These are phyloP conservation scores for Idaea dimidiata DNA, from an alignment of 2,888 invertebrate species.

Conservation along the genomic window DNA sequence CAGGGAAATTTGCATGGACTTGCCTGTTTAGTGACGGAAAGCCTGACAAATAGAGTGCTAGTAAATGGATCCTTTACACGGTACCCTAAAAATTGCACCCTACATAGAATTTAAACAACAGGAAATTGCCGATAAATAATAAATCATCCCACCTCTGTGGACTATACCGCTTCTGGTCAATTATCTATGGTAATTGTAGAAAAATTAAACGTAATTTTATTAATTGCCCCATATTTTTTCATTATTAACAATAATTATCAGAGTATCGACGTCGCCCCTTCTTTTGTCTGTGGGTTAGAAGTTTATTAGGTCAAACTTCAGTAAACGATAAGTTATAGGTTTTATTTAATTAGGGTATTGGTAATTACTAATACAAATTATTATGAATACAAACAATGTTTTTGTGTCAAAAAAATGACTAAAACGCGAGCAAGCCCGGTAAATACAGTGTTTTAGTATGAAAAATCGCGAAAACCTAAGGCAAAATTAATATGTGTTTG, in stretches of 20 bases:
- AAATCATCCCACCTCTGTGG: neutral
- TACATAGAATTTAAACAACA: neutral
- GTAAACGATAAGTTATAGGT: neutral
- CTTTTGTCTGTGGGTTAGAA: neutral
- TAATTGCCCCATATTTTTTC: neutral
- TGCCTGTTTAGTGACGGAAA: too few species aligned
- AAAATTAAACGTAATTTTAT: neutral
- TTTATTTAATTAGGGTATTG: slow-evolving; percentile 16
- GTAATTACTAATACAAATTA: slow-evolving; percentile 15
- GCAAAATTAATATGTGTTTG: too few species aligned
- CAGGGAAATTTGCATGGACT: too few species aligned
- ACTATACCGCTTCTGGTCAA: neutral
- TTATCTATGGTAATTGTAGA: neutral
- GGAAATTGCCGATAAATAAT: neutral
- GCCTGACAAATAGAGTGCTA: too few species aligned
- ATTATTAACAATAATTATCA: slow-evolving; percentile 1
- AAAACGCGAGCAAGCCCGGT: too few species aligned
- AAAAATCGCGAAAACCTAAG: too few species aligned
- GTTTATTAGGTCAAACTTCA: neutral
- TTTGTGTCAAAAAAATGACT: too few species aligned
- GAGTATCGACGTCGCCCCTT: neutral
- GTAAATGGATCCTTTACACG: too few species aligned
- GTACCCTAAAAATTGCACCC: too few species aligned
- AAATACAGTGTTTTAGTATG: too few species aligned
- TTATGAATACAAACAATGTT: too few species aligned